Percentiles rank a stretch among this genome's conserved stretches.
Conservation (phyloP, 1,140 invertebrate species). For the Euschistus heros region DNA sequence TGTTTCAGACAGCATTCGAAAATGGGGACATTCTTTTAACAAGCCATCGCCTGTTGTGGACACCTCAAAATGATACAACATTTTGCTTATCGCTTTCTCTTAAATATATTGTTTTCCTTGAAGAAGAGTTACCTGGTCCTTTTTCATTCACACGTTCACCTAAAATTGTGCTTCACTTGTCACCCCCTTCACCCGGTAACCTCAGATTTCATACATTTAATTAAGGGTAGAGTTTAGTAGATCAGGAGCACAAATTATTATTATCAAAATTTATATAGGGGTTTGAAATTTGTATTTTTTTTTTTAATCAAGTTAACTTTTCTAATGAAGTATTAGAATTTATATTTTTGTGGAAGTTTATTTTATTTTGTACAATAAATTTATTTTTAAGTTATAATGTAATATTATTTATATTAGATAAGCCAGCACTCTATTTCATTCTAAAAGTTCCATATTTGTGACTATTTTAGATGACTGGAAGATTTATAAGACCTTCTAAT, state of each 20-base stretch:
- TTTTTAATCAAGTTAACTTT: too few relatives aligned
- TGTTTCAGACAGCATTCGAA: constrained; percentile 60
- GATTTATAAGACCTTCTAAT: too few relatives aligned
- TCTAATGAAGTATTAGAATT: too few relatives aligned
- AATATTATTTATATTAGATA: too few relatives aligned
- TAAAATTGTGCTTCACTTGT: constrained; percentile 72
- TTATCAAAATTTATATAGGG: too few relatives aligned
- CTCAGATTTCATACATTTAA: background rate
- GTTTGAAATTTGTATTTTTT: too few relatives aligned
- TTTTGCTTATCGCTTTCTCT: constrained; percentile 58
- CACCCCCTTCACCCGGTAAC: constrained; percentile 45
- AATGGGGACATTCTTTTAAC: constrained; percentile 71
- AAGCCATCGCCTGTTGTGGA: constrained; percentile 71
- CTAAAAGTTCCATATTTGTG: too few relatives aligned
- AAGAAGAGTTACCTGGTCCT: constrained; percentile 61
- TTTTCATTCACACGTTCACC: constrained; percentile 67
- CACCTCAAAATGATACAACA: constrained; percentile 48
- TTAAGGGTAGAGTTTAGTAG: background rate
- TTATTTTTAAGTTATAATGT: too few relatives aligned
- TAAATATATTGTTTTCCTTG: constrained; percentile 57
- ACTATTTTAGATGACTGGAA: too few relatives aligned
- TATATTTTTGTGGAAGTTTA: too few relatives aligned
- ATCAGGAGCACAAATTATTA: background rate
- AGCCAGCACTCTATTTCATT: too few relatives aligned
- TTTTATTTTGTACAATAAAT: too few relatives aligned